phyloP scores from a whole-genome alignment of 1,140 invertebrate genomes.

The Drosophila nigromelanica region DNA sequence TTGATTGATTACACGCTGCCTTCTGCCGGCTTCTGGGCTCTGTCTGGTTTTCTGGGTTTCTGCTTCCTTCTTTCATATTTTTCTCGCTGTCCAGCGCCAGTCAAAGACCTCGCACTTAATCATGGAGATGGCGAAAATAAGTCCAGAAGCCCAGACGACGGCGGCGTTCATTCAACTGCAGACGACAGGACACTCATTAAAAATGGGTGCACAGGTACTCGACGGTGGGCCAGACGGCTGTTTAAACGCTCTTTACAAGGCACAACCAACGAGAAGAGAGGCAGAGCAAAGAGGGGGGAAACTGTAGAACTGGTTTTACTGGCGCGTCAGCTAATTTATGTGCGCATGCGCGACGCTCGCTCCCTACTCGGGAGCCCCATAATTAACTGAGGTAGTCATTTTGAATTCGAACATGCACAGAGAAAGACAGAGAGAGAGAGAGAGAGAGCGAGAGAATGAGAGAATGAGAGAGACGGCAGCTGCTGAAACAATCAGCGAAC shows the following conservation, averaged over 20 bases:
- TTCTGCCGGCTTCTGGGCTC: constrained; percentile 8
- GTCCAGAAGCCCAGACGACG: constrained; percentile 63
- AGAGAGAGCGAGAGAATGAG: neutral
- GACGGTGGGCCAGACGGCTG: constrained; percentile 19
- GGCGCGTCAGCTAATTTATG: constrained; percentile 71
- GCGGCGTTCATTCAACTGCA: constrained; percentile 80
- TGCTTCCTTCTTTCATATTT: neutral
- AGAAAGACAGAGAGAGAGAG: constrained; percentile 5
- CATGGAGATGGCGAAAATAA: constrained; percentile 65
- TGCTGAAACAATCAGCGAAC: constrained; percentile 40
- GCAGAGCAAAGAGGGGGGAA: neutral
- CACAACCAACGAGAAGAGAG: neutral
- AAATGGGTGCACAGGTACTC: constrained; percentile 74
- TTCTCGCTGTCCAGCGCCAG: constrained; percentile 59
- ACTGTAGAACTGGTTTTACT: constrained; percentile 53
- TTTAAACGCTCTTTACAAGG: constrained; percentile 61
- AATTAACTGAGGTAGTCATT: constrained; percentile 84
- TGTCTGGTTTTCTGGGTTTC: neutral
- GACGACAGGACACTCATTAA: constrained; percentile 82
- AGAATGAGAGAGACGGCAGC: constrained; percentile 35
- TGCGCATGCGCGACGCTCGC: constrained; percentile 76
- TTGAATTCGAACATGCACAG: constrained; percentile 70
- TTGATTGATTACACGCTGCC: constrained; percentile 72
- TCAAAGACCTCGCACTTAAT: constrained; percentile 78
- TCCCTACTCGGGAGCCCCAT: constrained; percentile 83